Base-by-base conservation (phyloP, 1,140 invertebrate species). In the Dendroctonus valens region DNA sequence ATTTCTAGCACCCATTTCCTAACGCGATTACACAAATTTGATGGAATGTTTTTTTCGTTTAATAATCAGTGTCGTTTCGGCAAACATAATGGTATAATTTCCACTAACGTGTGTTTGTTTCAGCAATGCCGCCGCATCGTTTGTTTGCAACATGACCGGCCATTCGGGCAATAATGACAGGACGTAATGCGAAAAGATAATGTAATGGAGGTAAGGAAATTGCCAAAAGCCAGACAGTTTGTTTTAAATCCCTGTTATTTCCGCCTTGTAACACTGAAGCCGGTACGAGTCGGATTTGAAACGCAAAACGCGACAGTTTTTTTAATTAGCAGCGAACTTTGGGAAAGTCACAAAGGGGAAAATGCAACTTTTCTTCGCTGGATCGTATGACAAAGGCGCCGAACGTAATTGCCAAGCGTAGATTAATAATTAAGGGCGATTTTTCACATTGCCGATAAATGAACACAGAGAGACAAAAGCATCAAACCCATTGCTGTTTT, bases 131-230 rank as follows among this genome's bases (percentile, higher is more conserved):
- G 67, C 50, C 49, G 40, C 37, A 15, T 41, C 62, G 59, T 65
- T 69, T 48, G 52, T 50, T 46, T 62, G 57, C 64, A 69, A 67
- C 67, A 74, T 73, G 73, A 72, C 73, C 68, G 59, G 65, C 46
- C 60, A 59, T 69, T 50, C 52, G 48, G 41, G 40, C 52, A 67
- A 75, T 75, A 73, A 75, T 75, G 75, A 75, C 65, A 71, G 69
- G 62, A 70, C 73, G 75, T 75, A 75, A 76, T 76, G 75, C 70
- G 70, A 59, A 60, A 65, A 76, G 72, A 75, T 76, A 76, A 76
- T 76, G 75, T 74, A 72, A 76, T 76, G 75, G 75, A 76, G 75
- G 75, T 76, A 71, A 75, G 73, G 66, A 69, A 68, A 68, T 72
- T 65, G 54, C 53, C 26, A 26, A 26, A 65, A 50, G 52, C 26